These are phyloP conservation scores for Reticulitermes lucifugus DNA, from an alignment of 2,888 invertebrate species.

Conservation along the genomic window DNA sequence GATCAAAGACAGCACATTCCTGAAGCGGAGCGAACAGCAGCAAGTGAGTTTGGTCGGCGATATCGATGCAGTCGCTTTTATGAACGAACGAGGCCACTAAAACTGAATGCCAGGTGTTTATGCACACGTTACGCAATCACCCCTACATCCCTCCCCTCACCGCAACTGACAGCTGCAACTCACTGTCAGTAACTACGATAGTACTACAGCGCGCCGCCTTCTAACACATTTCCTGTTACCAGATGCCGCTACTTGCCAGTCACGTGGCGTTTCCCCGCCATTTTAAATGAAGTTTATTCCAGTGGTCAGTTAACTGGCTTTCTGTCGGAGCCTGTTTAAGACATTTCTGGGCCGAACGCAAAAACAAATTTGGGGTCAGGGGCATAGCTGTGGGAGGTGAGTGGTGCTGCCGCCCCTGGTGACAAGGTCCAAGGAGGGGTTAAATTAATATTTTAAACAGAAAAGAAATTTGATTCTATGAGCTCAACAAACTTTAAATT, in stretches of 20 bases:
- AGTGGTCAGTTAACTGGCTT: too few species aligned
- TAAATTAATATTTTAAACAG: too few species aligned
- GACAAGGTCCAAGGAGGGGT: too few species aligned
- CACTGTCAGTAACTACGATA: neutral
- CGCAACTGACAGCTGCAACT: neutral
- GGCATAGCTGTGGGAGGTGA: too few species aligned
- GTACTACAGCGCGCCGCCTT: neutral
- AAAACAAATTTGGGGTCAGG: too few species aligned
- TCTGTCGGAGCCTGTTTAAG: too few species aligned
- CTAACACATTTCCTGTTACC: neutral
- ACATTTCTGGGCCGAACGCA: too few species aligned
- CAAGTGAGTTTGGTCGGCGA: neutral
- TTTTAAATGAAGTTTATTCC: too few species aligned
- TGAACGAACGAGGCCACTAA: conserved; percentile 15
- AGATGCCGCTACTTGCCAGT: neutral
- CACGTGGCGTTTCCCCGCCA: neutral
- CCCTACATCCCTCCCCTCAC: neutral
- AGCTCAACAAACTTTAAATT: too few species aligned
- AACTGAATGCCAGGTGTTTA: conserved; percentile 38
- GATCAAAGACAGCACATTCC: neutral
- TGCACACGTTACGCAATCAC: conserved; percentile 2
- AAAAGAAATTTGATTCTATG: too few species aligned
- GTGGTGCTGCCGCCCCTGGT: too few species aligned
- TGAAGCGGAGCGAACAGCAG: neutral
- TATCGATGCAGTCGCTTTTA: neutral